Conservation (phyloP, 2,113 vertebrate species). For the Capreolus pygargus region DNA sequence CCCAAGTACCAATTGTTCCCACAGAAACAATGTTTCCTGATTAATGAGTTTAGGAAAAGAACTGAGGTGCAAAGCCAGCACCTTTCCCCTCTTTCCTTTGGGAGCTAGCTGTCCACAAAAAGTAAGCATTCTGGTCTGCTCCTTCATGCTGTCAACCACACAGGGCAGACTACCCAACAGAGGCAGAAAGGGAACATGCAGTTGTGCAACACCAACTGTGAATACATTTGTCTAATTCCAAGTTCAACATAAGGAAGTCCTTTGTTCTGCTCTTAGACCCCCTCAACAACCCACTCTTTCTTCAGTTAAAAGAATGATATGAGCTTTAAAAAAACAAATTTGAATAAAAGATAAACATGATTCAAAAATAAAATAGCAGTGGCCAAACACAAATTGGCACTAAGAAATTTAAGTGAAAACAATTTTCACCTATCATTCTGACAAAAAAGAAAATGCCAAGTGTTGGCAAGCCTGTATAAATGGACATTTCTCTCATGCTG, state of each 20-base stretch:
- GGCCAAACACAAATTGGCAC: neutral
- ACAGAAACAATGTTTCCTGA: neutral
- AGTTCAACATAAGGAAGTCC: neutral
- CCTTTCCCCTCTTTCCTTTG: neutral
- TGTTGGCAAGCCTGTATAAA: neutral
- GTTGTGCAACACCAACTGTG: neutral
- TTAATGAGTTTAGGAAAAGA: neutral
- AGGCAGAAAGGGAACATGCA: neutral
- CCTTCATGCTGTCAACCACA: neutral
- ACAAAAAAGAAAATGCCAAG: neutral
- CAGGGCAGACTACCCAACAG: neutral
- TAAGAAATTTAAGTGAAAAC: neutral
- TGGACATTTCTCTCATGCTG: neutral
- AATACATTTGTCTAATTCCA: neutral
- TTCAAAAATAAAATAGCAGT: neutral
- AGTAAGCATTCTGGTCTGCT: neutral
- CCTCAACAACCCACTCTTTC: neutral
- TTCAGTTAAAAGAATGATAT: neutral
- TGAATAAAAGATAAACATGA: neutral
- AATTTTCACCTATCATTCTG: neutral
- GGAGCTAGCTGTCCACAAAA: neutral
- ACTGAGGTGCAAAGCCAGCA: neutral
- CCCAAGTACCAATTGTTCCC: neutral
- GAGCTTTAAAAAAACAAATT: neutral
- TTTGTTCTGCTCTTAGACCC: neutral